phyloP scores from a whole-genome alignment of 2,888 invertebrate species.

The Lepidochitona cinerea region DNA sequence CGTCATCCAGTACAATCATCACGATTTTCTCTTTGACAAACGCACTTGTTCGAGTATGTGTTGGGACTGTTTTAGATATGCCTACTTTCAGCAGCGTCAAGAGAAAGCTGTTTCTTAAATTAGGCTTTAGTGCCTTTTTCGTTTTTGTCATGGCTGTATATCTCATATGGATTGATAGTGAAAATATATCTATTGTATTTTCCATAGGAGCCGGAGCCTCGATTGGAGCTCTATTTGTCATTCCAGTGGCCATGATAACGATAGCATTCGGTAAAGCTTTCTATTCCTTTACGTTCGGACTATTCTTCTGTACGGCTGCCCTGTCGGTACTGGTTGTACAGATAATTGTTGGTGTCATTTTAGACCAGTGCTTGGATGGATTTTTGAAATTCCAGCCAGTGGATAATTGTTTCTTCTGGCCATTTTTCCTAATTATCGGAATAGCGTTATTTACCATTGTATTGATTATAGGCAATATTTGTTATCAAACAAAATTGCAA shows the following conservation, averaged over 20 bases:
- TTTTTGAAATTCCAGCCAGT: neutral
- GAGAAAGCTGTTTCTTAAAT: neutral
- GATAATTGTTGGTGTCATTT: neutral
- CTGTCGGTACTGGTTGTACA: neutral
- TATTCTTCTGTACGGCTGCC: neutral
- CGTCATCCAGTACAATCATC: neutral
- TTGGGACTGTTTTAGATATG: neutral
- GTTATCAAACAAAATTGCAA: neutral
- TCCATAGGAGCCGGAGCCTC: neutral
- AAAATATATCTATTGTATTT: neutral
- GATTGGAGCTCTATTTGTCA: neutral
- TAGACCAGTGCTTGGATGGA: neutral
- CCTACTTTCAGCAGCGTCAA: neutral
- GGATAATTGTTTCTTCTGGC: conserved; percentile 1
- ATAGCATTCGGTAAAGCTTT: neutral
- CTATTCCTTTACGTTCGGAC: neutral
- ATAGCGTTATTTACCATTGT: neutral
- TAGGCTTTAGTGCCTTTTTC: neutral
- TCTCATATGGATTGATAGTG: neutral
- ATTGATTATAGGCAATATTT: neutral
- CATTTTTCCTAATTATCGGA: neutral
- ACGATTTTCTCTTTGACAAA: neutral
- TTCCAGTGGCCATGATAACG: conserved; percentile 1
- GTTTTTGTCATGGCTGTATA: neutral
- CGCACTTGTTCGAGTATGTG: neutral